phyloP scores from a whole-genome alignment of 2,888 invertebrate genomes.

The Dexiosoma caninum region DNA sequence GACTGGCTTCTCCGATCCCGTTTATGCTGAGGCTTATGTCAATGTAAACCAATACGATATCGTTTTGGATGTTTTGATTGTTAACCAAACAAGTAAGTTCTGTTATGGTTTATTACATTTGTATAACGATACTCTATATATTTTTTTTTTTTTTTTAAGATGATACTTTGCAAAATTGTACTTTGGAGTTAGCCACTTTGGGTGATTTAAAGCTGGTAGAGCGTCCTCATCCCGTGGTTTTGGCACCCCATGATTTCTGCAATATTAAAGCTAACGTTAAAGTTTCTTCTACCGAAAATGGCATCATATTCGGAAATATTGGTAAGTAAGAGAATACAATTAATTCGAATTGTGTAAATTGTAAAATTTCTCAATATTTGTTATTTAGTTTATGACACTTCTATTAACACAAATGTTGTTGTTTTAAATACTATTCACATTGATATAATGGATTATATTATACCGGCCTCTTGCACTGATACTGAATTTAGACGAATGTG shows the following conservation, averaged over 20 bases:
- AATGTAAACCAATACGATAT: constrained; percentile 99
- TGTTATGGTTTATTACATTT: not conserved
- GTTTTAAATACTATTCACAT: constrained; percentile 99
- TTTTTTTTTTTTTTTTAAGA: constrained; percentile 74
- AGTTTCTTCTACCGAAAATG: constrained; percentile 99
- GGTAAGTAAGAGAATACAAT: constrained; percentile 79
- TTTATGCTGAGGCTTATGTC: constrained; percentile 99
- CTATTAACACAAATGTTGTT: constrained; percentile 88
- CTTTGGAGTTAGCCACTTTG: constrained; percentile 97
- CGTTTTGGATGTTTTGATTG: constrained; percentile 97
- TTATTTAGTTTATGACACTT: constrained; percentile 93
- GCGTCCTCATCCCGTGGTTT: constrained; percentile 95
- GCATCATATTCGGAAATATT: constrained; percentile 99
- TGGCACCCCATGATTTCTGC: constrained; percentile 98
- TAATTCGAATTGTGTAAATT: not conserved
- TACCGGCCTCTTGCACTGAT: constrained; percentile 95
- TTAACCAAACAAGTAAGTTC: constrained; percentile 93
- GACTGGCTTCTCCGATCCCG: constrained; percentile 99
- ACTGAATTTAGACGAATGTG: constrained; percentile 99
- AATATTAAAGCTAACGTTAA: constrained; percentile 99
- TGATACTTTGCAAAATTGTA: constrained; percentile 98
- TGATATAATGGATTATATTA: constrained; percentile 99
- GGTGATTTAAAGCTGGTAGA: constrained; percentile 99
- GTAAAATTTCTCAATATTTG: not conserved
- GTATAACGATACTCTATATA: too few species aligned